Evolutionary conservation across 1,140 invertebrate species (phyloP), one percentile per base, ranked within the genome.

Genomic region (Drosophila oshimai): DNA sequence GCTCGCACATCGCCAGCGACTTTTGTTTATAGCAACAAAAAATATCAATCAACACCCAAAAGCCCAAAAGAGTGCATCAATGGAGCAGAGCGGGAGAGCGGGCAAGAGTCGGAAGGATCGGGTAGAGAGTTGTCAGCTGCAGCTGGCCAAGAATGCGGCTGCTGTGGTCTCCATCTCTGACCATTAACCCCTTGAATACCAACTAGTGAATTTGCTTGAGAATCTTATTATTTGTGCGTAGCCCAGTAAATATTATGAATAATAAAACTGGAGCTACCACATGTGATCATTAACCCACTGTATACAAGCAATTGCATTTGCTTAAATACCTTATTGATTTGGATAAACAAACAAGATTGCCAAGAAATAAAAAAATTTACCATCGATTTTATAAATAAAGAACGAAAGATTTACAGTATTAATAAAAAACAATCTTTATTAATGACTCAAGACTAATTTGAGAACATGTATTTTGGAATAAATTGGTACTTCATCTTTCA

Each of bases 11-110:
- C 37, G 22, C 50, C 26, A 53, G 28, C 36, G 49, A 54, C 46
- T 87, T 78, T 87, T 87, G 81, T 87, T 88, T 77, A 77, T 67
- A 74, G 26, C 36, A 44, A 50, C 34, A 67, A 41, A 65, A 78
- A 81, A 86, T 77, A 88, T 87, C 81, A 88, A 87, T 87, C 81
- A 87, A 87, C 81, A 87, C 83, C 83, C 83, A 88, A 88, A 87
- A 71, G 73, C 58, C 74, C 73, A 88, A 81, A 80, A 64, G 71
- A 65, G 33, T 62, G 45, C 36, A 69, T 47, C 51, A 44, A 72
- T 55, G 42, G 12, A 20, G 65, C 22, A 15, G 6, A 31, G 2
- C 17, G 18, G 22, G 37, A 50, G 64, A 24, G 13, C n/a, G n/a
- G 10, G n/a, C 10, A 6, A 28, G 18, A 18, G 17, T n/a, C 17